Conservation (phyloP, 1,140 invertebrate species). For the Sogatella furcifera region DNA sequence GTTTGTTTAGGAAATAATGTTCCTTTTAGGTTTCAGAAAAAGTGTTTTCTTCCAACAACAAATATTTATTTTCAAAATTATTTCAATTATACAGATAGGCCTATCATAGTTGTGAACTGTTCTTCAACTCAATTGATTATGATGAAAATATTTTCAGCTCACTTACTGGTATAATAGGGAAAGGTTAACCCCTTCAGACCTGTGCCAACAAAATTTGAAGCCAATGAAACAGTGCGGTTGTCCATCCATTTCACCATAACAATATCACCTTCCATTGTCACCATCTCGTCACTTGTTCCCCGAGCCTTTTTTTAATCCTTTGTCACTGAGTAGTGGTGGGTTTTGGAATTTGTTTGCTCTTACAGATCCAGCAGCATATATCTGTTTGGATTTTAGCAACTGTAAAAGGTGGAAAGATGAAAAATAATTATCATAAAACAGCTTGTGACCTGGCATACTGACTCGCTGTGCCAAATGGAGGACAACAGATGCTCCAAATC, state of each 20-base stretch:
- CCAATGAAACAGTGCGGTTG: slow-evolving; percentile 31
- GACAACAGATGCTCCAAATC: slow-evolving; percentile 2
- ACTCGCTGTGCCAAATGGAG: neutral
- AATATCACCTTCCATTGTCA: slow-evolving; percentile 26
- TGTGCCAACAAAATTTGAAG: slow-evolving; percentile 34
- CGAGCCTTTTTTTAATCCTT: slow-evolving; percentile 26
- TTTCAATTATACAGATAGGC: too few species aligned
- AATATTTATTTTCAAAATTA: too few species aligned
- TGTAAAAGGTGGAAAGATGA: slow-evolving; percentile 7
- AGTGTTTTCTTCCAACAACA: too few species aligned
- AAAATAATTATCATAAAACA: slow-evolving; percentile 23
- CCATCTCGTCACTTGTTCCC: slow-evolving; percentile 31
- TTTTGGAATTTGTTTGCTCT: slow-evolving; percentile 30
- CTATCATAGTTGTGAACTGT: too few species aligned
- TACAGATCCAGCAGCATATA: slow-evolving; percentile 22
- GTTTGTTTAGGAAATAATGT: too few species aligned
- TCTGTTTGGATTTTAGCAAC: slow-evolving; percentile 1
- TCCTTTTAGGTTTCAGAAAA: too few species aligned
- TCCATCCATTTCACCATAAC: too few species aligned
- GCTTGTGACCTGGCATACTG: neutral
- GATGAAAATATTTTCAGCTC: too few species aligned
- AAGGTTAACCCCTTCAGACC: too few species aligned
- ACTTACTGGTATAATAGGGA: too few species aligned
- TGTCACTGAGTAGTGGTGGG: slow-evolving; percentile 28
- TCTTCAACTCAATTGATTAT: too few species aligned